A percentile compares a stretch with the other conserved stretches of the same genome.
These are phyloP conservation scores for Tetrao urogallus DNA, from an alignment of 2,113 vertebrate species.

Conservation along the genomic window DNA sequence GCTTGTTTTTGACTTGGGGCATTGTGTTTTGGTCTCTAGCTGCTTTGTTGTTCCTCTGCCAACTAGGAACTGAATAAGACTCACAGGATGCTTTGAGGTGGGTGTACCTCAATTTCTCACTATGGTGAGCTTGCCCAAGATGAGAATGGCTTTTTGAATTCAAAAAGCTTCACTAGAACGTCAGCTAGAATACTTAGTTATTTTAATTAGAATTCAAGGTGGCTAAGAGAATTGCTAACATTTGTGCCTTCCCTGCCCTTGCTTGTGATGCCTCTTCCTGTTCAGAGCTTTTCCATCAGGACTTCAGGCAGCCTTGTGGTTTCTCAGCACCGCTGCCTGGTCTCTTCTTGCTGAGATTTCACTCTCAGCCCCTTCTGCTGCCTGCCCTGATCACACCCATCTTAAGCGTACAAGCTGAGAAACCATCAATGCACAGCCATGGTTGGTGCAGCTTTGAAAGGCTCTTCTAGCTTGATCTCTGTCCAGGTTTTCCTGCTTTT, in stretches of 20 bases:
- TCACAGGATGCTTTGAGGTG: not conserved
- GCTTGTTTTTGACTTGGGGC: not conserved
- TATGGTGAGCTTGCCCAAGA: not conserved
- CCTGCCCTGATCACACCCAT: not conserved
- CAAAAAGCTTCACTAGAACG: constrained; percentile 20
- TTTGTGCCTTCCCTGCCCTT: constrained; percentile 31
- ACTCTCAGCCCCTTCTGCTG: not conserved
- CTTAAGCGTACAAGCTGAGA: not conserved
- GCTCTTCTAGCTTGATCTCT: not conserved
- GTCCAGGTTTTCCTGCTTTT: not conserved
- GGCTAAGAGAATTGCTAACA: constrained; percentile 1
- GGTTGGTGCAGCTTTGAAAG: not conserved
- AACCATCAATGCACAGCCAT: not conserved
- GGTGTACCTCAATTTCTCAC: not conserved
- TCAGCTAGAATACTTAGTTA: constrained; percentile 47
- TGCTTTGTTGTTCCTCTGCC: not conserved
- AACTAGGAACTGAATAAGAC: not conserved
- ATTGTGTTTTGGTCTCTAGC: not conserved
- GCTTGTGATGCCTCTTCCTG: constrained; percentile 11
- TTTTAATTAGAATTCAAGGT: constrained; percentile 52
- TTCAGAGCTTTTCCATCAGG: not conserved
- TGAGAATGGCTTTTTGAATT: constrained; percentile 26
- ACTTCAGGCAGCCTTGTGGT: not conserved
- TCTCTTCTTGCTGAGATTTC: not conserved
- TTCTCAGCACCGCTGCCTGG: not conserved